Percentiles rank a stretch among this genome's conserved stretches.
phyloP scores from a whole-genome alignment of 2,113 vertebrate species.

The Oncorhynchus tshawytscha region DNA sequence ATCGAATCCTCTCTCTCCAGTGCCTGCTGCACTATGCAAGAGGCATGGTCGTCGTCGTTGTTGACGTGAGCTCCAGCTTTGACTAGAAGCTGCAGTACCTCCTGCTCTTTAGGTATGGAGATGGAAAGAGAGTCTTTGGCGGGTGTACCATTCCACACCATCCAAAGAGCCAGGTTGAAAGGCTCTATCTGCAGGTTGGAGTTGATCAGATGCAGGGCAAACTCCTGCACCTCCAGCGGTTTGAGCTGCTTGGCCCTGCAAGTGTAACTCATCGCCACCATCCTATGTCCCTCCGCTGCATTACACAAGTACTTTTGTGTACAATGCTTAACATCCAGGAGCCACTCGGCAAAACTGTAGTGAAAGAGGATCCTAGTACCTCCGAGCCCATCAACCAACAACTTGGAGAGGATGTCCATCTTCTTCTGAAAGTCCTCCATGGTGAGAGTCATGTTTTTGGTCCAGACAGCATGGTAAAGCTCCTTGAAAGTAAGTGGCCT shows the following conservation, averaged over 20 bases:
- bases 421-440: constrained; percentile 97
- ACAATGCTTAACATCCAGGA: constrained; percentile 96
- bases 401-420: constrained; percentile 92
- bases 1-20: constrained; percentile 95
- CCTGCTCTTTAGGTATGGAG: constrained; percentile 91
- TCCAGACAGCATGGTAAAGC: constrained; percentile 95
- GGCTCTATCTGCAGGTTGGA: constrained; percentile 92
- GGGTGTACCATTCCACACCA: constrained; percentile 97
- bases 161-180: constrained; percentile 92
- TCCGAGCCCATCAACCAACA: constrained; percentile 87
- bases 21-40: constrained; percentile 91
- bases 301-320: constrained; percentile 98
- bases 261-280: constrained; percentile 97
- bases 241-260: constrained; percentile 91
- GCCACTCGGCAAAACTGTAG: constrained; percentile 97
- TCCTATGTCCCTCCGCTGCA: constrained; percentile 92
- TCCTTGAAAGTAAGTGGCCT: constrained; percentile 87
- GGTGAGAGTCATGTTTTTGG: constrained; percentile 89
- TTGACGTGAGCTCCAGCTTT: constrained; percentile 95
- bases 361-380: constrained; percentile 96
- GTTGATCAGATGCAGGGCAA: constrained; percentile 91
- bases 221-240: constrained; percentile 90
- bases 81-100: constrained; percentile 92
- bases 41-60: constrained; percentile 88
- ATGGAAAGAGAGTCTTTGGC: constrained; percentile 91